Conservation (phyloP, 2,888 invertebrate genomes). For the Parnassius smintheus region DNA sequence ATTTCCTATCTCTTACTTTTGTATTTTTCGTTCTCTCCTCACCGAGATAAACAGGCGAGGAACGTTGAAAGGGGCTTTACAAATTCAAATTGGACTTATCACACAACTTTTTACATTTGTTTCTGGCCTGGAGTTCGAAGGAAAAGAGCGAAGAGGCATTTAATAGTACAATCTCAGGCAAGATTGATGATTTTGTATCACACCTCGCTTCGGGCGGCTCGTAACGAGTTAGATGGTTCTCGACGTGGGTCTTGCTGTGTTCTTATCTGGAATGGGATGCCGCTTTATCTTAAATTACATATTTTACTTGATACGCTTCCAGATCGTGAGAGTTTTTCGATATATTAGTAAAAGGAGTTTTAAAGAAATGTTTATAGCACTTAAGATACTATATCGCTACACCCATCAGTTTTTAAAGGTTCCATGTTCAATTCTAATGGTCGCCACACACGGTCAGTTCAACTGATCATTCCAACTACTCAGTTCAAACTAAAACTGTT, state of each 20-base stretch:
- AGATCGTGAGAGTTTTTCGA: conserved; percentile 61
- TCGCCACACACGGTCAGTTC: no score
- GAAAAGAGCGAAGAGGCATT: conserved; percentile 79
- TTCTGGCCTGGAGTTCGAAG: conserved; percentile 78
- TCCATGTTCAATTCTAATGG: neutral
- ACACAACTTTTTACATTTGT: conserved; percentile 82
- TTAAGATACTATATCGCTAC: conserved; percentile 5
- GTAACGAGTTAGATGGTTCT: conserved; percentile 77
- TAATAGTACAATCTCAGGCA: conserved; percentile 80
- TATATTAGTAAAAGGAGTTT: conserved; percentile 47
- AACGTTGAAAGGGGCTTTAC: conserved; percentile 81
- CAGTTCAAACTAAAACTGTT: no score
- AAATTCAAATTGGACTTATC: conserved; percentile 82
- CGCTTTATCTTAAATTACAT: conserved; percentile 81
- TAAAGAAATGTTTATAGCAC: conserved; percentile 32
- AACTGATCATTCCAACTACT: no score
- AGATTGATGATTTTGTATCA: conserved; percentile 82
- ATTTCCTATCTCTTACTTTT: conserved; percentile 82
- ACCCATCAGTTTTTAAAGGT: conserved; percentile 7
- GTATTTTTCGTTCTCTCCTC: conserved; percentile 78
- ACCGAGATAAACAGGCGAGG: conserved; percentile 80
- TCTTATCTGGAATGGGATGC: conserved; percentile 79
- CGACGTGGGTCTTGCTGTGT: conserved; percentile 75
- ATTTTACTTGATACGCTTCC: conserved; percentile 75
- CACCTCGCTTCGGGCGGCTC: conserved; percentile 80